These are phyloP conservation scores for Balanococcus diminutus DNA, from an alignment of 2,888 invertebrate genomes.

Conservation along the genomic window DNA sequence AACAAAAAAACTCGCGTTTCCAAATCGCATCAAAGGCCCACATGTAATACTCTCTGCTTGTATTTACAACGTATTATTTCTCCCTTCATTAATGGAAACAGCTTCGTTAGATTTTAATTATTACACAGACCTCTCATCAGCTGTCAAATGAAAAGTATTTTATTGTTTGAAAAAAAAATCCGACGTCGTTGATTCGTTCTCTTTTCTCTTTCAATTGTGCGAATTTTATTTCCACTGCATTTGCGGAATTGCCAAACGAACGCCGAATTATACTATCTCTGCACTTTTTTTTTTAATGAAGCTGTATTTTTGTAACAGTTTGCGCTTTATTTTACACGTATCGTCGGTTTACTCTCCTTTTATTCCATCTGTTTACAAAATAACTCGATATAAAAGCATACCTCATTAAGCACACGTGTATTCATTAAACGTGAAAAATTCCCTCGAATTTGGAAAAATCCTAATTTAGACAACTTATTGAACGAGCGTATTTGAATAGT, in stretches of 20 bases:
- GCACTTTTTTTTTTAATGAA: not conserved
- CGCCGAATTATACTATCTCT: not conserved
- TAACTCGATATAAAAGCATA: not conserved
- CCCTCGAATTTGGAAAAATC: not conserved
- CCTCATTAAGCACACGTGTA: not conserved
- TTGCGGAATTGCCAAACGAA: not conserved
- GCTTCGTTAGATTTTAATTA: not conserved
- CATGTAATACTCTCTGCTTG: too few relatives aligned
- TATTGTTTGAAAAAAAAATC: not conserved
- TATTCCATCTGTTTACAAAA: not conserved
- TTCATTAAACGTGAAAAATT: not conserved
- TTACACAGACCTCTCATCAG: not conserved
- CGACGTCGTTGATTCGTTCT: not conserved
- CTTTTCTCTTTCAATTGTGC: not conserved
- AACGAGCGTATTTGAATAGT: not conserved
- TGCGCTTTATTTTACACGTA: not conserved
- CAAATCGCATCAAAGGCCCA: too few relatives aligned
- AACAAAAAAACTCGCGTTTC: too few relatives aligned
- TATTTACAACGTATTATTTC: too few relatives aligned
- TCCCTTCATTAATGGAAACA: not conserved
- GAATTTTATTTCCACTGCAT: conserved; percentile 9
- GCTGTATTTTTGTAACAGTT: not conserved
- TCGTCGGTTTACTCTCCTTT: not conserved
- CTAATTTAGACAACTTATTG: not conserved
- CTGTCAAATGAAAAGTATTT: not conserved